Evolutionary conservation across 2,888 invertebrate genomes (phyloP), one percentile per base, ranked within the genome.

Genomic region (Magallana nippona): DNA sequence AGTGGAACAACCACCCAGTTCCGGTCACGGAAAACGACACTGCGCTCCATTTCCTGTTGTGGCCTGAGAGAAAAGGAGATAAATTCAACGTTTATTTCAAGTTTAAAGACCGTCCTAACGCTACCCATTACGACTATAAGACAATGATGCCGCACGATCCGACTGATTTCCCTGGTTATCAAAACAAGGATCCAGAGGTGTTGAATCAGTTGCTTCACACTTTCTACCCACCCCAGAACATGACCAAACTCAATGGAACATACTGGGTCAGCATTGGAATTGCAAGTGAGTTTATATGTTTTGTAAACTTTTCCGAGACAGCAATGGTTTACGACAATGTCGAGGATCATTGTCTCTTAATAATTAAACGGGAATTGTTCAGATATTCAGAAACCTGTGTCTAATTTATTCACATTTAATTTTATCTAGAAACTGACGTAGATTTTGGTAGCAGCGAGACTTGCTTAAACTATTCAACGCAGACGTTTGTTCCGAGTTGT

Each of bases 211-310:
- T 92, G 32, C 85, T 88, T 32, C 91, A 92, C 86, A 92, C 93
- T 1, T 89, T 91, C 63, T 91, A 90, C 81, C 92, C 93, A 0
- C 91, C 92, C 8, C 85, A 88, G 15, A 86, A 90, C 15, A 57
- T 92, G 10, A 93, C 94, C 5, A 78, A 82, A 15, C 82, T 86
- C 27, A 93, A 92, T 83, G 94, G 94, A 11, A 92, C 92, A 10
- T 94, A 94, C 88, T 90, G 90, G 86, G 87, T 94, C 60, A 93
- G 92, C 1, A 88, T 94, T 58, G 90, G 89, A 78, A 87, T 93
- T 1, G 86, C 89, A 83, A 88, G 94, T 93, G 88, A 87, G 91
- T 44, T 44, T 44, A 44, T 44, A 8, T 8, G 44, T 44, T 27
- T 27, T 1, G 27, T 44, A 44, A 8, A 44, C 8, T n/a, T n/a